These are phyloP conservation scores for Bucorvus abyssinicus DNA, from an alignment of 2,797 vertebrate species.

Conservation along the genomic window DNA sequence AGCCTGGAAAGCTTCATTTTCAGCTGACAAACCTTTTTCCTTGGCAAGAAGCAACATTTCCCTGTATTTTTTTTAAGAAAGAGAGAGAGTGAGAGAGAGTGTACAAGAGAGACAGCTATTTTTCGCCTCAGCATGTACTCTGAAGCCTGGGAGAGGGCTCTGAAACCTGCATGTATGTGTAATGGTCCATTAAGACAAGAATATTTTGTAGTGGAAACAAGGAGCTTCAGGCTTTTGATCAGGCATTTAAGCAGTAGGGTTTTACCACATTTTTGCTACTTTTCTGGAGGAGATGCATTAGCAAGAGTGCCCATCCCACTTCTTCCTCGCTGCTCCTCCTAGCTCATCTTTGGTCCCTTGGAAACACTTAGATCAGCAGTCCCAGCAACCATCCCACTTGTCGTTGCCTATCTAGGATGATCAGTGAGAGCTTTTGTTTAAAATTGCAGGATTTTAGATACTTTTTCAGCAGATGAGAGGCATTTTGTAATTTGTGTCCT, in stretches of 20 bases:
- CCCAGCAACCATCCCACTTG: neutral
- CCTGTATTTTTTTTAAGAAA: neutral
- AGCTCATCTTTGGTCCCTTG: neutral
- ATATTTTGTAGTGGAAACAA: neutral
- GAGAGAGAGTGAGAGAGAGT: neutral
- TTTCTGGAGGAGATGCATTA: neutral
- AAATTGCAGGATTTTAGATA: neutral
- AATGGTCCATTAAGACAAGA: neutral
- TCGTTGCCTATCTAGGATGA: neutral
- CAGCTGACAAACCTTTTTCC: constrained; percentile 36
- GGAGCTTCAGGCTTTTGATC: neutral
- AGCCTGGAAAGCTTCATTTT: neutral
- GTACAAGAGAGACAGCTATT: neutral
- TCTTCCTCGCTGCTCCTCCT: neutral
- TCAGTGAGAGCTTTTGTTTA: neutral
- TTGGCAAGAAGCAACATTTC: constrained; percentile 34
- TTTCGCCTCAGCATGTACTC: neutral
- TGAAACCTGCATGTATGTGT: neutral
- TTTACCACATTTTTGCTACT: neutral
- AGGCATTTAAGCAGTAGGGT: neutral
- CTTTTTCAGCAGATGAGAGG: neutral
- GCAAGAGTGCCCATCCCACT: neutral
- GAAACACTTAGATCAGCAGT: neutral
- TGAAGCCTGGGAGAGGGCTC: neutral
- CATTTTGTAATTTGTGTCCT: neutral